Evolutionary conservation across 2,113 vertebrate genomes (phyloP).

Genomic region (Colossoma macropomum): DNA sequence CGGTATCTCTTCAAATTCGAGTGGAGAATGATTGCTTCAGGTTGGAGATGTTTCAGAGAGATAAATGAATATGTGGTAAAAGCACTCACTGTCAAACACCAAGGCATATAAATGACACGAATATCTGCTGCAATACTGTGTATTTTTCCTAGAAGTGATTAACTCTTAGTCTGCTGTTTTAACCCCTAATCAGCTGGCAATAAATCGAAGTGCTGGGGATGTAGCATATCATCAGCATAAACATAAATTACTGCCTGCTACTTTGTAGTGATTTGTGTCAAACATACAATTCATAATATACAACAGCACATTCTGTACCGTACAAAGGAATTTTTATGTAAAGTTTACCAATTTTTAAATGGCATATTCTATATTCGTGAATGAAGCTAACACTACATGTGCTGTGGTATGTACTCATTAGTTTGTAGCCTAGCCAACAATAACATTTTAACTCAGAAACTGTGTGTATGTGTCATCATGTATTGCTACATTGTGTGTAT

Average conservation of each 20-base stretch:
- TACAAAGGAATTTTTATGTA: neutral
- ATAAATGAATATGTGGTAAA: constrained; percentile 14
- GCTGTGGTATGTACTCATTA: neutral
- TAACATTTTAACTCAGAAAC: neutral
- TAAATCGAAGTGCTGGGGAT: neutral
- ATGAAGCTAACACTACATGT: neutral
- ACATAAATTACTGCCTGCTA: neutral
- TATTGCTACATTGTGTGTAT: constrained; percentile 26
- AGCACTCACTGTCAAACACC: constrained; percentile 10
- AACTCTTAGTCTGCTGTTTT: neutral
- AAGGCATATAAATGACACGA: neutral
- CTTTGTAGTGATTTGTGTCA: neutral
- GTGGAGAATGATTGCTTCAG: constrained; percentile 5
- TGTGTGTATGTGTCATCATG: constrained; percentile 26
- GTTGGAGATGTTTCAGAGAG: constrained; percentile 35
- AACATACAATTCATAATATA: neutral
- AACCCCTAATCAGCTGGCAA: neutral
- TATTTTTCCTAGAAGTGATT: neutral
- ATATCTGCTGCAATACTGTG: neutral
- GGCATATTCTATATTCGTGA: neutral
- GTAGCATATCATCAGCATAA: neutral
- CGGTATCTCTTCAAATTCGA: constrained; percentile 15
- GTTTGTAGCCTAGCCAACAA: neutral
- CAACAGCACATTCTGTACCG: neutral
- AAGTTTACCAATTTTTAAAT: neutral